A percentile compares a stretch with the other conserved stretches of the same genome.
phyloP scores from a whole-genome alignment of 2,888 invertebrate species.

The Pantelozetes paolii region DNA sequence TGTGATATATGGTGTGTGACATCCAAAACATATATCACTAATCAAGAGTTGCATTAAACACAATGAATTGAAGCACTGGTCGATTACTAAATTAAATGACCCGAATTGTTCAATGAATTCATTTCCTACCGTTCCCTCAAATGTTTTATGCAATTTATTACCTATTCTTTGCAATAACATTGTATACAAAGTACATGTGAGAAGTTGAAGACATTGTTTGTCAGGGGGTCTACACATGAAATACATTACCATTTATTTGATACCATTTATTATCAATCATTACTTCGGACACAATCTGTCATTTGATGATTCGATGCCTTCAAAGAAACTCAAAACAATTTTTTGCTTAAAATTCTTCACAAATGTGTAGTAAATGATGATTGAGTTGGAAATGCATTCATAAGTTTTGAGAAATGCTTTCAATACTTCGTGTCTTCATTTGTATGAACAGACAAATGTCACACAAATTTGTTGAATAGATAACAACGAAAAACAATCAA shows the following conservation, averaged over 20 bases:
- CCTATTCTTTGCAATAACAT: too few species aligned
- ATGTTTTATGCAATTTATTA: too few species aligned
- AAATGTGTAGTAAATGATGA: slow-evolving; percentile 11
- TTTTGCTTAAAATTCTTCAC: background rate
- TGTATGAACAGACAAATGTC: too few species aligned
- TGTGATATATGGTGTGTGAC: slow-evolving; percentile 3
- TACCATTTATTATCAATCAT: slow-evolving; percentile 17
- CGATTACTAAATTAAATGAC: background rate
- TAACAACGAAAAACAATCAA: too few species aligned
- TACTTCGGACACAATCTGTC: background rate
- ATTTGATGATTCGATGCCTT: slow-evolving; percentile 15
- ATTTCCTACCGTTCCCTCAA: slow-evolving; percentile 1
- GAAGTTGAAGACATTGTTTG: background rate
- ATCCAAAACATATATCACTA: slow-evolving; percentile 4
- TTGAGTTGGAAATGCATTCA: slow-evolving; percentile 22
- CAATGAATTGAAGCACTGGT: too few species aligned
- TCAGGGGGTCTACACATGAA: too few species aligned
- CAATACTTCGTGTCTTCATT: too few species aligned
- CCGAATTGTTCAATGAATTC: slow-evolving; percentile 2
- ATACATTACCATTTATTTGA: slow-evolving; percentile 3
- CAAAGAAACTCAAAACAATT: background rate
- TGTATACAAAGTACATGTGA: too few species aligned
- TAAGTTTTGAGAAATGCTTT: slow-evolving; percentile 6
- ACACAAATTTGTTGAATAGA: too few species aligned
- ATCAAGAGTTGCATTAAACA: background rate